Conservation (phyloP, 1,140 invertebrate genomes). For the Drosophila sp. region DNA sequence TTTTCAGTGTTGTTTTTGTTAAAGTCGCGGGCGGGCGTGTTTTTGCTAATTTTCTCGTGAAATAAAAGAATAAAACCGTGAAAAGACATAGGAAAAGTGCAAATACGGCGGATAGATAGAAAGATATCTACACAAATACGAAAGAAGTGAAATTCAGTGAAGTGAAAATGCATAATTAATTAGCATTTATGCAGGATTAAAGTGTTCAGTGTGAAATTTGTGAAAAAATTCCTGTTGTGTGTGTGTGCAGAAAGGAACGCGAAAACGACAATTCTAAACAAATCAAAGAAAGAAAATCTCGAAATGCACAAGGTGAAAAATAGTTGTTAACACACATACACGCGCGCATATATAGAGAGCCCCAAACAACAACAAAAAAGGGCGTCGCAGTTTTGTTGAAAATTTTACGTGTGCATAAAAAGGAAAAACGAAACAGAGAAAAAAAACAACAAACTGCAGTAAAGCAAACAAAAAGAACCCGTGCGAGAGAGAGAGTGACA, state of each 20-base stretch:
- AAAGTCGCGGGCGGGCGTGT: not conserved
- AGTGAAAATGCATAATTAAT: slow-evolving; percentile 41
- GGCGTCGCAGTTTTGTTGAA: slow-evolving; percentile 63
- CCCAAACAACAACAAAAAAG: slow-evolving; percentile 59
- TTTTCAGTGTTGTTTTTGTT: slow-evolving; percentile 1
- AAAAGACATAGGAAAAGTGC: not conserved
- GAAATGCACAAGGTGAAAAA: slow-evolving; percentile 48
- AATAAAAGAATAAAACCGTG: not conserved
- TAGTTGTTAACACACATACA: slow-evolving; percentile 38
- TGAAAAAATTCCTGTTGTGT: slow-evolving; percentile 20
- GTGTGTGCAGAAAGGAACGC: slow-evolving; percentile 35
- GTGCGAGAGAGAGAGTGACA: slow-evolving; percentile 24
- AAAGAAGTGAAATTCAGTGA: not conserved
- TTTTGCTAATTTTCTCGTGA: not conserved
- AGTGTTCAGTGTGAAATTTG: slow-evolving; percentile 22
- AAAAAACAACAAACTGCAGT: slow-evolving; percentile 40
- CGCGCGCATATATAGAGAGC: slow-evolving; percentile 25
- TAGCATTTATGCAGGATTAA: slow-evolving; percentile 2
- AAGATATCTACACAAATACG: not conserved
- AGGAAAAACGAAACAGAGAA: slow-evolving; percentile 11
- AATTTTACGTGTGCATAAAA: slow-evolving; percentile 63
- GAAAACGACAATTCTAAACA: slow-evolving; percentile 48
- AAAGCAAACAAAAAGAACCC: slow-evolving; percentile 35
- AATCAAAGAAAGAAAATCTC: slow-evolving; percentile 47
- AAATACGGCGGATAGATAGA: not conserved